A percentile compares a stretch with the other conserved stretches of the same genome.
phyloP scores from a whole-genome alignment of 2,797 vertebrate genomes.

The Euthynnus affinis region DNA sequence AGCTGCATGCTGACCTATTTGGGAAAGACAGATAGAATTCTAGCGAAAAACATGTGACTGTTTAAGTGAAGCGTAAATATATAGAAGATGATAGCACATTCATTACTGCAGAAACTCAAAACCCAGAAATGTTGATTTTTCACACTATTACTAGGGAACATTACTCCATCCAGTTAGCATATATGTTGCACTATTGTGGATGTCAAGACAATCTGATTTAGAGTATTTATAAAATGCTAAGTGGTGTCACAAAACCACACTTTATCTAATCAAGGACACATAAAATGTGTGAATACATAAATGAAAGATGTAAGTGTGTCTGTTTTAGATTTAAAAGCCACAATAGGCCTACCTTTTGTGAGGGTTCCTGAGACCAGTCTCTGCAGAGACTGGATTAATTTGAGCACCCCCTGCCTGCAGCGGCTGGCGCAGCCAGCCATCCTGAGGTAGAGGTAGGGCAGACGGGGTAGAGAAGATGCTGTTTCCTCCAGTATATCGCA shows the following conservation, averaged over 20 bases:
- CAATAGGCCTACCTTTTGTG: slow-evolving; percentile 82
- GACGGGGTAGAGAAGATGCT: neutral
- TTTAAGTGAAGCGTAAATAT: neutral
- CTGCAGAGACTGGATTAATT: slow-evolving; percentile 86
- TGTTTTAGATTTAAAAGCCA: slow-evolving; percentile 8
- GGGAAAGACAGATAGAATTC: neutral
- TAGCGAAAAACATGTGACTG: neutral
- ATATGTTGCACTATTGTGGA: neutral
- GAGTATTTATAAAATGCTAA: neutral
- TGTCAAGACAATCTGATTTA: neutral
- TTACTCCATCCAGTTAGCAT: accelerated
- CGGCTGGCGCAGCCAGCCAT: slow-evolving; percentile 87
- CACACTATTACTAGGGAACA: neutral
- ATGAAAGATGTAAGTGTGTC: neutral
- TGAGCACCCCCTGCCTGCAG: slow-evolving; percentile 86
- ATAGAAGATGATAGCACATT: neutral
- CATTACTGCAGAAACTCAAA: neutral
- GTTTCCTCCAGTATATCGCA: slow-evolving; percentile 28
- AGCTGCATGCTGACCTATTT: no score
- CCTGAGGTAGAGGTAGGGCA: slow-evolving; percentile 47
- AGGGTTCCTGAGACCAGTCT: slow-evolving; percentile 87
- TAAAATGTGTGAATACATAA: neutral
- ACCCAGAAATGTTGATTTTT: neutral
- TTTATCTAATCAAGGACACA: neutral
- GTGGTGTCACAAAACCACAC: neutral